Percentiles rank a stretch among this genome's conserved stretches.
These are phyloP conservation scores for Xiphorhynchus elegans DNA, from an alignment of 2,113 vertebrate genomes.

Conservation along the genomic window DNA sequence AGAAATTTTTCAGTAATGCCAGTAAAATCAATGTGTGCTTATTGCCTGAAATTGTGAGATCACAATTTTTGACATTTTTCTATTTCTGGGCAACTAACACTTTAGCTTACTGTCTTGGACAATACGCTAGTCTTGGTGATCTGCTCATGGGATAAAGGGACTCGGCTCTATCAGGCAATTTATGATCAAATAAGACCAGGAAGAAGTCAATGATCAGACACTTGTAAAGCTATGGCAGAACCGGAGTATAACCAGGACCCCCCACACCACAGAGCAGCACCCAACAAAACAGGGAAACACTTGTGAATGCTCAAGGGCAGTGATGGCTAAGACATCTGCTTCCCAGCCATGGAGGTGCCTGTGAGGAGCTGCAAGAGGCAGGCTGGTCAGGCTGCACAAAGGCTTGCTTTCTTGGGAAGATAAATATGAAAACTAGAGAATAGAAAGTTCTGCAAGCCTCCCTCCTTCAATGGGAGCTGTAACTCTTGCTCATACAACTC, in stretches of 20 bases:
- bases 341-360: accelerated
- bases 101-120: background rate
- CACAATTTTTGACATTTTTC: background rate
- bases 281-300: background rate
- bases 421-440: background rate
- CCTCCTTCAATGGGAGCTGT: accelerated
- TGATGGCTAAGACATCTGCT: background rate
- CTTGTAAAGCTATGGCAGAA: background rate
- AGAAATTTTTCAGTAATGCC: background rate
- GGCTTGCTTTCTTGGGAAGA: background rate
- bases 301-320: background rate
- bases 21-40: background rate
- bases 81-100: background rate
- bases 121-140: background rate
- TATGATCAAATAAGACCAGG: background rate
- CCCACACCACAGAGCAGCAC: background rate
- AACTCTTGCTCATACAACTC: background rate
- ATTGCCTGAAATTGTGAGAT: background rate
- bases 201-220: background rate
- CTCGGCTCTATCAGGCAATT: background rate
- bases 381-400: background rate
- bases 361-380: background rate
- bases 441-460: background rate
- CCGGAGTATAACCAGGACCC: background rate
- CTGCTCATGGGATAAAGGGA: background rate